Conservation (phyloP, 2,797 vertebrate genomes). For the Eulemur coronatus region DNA sequence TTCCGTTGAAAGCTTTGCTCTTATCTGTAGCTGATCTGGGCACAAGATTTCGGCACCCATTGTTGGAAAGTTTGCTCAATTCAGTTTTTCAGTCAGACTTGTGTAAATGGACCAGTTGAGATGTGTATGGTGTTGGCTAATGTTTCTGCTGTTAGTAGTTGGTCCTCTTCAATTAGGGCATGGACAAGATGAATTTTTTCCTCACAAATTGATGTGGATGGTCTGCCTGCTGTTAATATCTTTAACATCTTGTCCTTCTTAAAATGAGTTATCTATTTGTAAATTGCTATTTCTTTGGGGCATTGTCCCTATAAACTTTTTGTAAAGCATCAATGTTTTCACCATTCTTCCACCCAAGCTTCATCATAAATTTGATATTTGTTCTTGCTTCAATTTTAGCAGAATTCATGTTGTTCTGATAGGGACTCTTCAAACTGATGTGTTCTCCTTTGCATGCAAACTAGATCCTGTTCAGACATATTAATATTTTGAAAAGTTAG, state of each 20-base stretch:
- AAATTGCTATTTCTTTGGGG: background rate
- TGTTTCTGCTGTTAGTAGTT: background rate
- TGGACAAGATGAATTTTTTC: background rate
- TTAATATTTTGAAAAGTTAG: background rate
- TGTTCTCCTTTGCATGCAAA: no score
- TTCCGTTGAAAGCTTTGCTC: background rate
- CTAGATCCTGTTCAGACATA: background rate
- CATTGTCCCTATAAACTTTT: background rate
- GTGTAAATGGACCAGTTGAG: background rate
- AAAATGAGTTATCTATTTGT: background rate
- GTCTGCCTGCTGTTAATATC: background rate
- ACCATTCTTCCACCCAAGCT: background rate
- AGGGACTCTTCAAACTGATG: background rate
- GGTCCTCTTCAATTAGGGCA: background rate
- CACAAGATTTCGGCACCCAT: background rate
- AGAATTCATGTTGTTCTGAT: background rate
- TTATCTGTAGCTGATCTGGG: background rate
- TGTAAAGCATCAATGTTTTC: background rate
- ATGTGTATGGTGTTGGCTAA: background rate
- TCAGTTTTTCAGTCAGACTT: background rate
- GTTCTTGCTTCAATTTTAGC: background rate
- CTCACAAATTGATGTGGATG: background rate
- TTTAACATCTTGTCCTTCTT: background rate
- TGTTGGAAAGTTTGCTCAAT: background rate
- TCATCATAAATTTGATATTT: background rate